Conservation (phyloP, 2,888 invertebrate species). For the Osmoderma eremita region DNA sequence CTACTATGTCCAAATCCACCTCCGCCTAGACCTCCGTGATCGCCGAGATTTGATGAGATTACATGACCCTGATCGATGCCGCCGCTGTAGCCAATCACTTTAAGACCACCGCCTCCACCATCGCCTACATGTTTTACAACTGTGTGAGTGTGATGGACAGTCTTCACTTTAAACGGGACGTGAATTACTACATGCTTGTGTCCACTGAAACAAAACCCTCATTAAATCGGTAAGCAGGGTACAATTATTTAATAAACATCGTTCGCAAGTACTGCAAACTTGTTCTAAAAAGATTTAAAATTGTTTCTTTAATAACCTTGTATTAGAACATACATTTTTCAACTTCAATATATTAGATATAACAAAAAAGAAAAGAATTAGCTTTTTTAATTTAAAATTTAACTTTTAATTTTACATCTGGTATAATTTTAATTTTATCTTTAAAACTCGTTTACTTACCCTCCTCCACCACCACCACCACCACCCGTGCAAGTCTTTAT, state of each 20-base stretch:
- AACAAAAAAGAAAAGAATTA: no score
- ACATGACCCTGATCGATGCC: slow-evolving; percentile 68
- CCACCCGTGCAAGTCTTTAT: slow-evolving; percentile 61
- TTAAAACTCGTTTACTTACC: slow-evolving; percentile 55
- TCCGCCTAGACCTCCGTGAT: slow-evolving; percentile 50
- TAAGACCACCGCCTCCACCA: slow-evolving; percentile 65
- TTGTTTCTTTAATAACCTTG: not conserved
- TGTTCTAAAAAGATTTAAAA: no score
- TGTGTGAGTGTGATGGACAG: slow-evolving; percentile 81
- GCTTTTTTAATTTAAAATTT: slow-evolving; percentile 13
- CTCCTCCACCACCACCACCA: slow-evolving; percentile 66
- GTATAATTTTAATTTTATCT: not conserved
- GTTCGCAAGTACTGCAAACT: no score
- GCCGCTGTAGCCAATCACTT: slow-evolving; percentile 76
- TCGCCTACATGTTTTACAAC: slow-evolving; percentile 77
- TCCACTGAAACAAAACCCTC: slow-evolving; percentile 47
- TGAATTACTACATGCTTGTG: slow-evolving; percentile 82
- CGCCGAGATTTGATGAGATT: slow-evolving; percentile 62
- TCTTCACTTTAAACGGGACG: slow-evolving; percentile 80
- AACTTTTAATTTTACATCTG: not conserved
- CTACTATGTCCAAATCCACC: slow-evolving; percentile 53
- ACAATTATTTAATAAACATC: not conserved
- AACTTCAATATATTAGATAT: no score
- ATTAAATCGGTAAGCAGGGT: not conserved
- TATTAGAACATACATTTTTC: no score